Percentiles rank a stretch among this genome's conserved stretches.
Conservation (phyloP, 2,797 vertebrate species). For the Bucorvus abyssinicus region DNA sequence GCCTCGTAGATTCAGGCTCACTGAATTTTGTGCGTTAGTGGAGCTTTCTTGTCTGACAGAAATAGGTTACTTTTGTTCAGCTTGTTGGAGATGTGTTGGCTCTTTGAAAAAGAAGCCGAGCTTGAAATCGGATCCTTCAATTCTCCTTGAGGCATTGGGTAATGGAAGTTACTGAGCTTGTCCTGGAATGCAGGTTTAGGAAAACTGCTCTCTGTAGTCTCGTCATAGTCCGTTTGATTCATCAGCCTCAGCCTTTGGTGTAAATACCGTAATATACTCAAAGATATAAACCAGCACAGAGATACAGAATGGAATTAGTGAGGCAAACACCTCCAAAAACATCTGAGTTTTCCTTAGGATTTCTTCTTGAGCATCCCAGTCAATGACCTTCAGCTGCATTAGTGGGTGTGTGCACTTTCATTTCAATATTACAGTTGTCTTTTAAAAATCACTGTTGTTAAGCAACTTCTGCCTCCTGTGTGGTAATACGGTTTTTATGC, state of each 20-base stretch:
- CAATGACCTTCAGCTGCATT: accelerated
- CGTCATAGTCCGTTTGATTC: background rate
- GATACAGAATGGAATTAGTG: background rate
- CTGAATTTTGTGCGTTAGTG: background rate
- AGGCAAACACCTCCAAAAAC: background rate
- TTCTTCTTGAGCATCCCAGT: background rate
- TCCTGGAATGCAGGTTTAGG: background rate
- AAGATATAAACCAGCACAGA: background rate
- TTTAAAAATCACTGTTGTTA: background rate
- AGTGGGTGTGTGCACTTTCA: background rate
- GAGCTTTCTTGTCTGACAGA: background rate
- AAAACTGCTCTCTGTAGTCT: background rate
- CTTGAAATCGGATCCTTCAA: background rate
- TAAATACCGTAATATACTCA: background rate
- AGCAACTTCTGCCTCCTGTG: background rate
- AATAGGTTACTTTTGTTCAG: background rate
- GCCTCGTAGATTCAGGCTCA: accelerated
- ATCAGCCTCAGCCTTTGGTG: background rate
- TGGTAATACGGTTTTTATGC: accelerated
- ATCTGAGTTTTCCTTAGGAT: background rate
- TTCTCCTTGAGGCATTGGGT: background rate
- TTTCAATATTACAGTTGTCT: background rate
- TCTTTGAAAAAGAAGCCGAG: background rate
- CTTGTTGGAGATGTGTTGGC: background rate
- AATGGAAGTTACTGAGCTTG: background rate